These are phyloP conservation scores for Neodiprion pinetum DNA, from an alignment of 1,140 invertebrate genomes.

Conservation along the genomic window DNA sequence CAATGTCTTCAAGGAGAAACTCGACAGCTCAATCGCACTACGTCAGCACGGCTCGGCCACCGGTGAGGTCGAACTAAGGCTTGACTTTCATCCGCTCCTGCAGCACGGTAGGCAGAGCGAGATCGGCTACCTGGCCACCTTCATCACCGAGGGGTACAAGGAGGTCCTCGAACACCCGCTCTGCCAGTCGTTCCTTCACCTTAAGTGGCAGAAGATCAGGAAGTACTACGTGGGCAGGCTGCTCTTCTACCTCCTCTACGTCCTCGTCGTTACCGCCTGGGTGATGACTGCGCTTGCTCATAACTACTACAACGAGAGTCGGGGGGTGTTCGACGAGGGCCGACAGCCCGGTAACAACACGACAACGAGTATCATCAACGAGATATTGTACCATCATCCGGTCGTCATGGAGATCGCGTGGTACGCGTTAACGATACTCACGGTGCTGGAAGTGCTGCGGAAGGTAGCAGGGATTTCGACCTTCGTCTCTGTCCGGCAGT, in stretches of 20 bases:
- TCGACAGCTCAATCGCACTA: conserved; percentile 79
- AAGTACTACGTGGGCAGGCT: conserved; percentile 83
- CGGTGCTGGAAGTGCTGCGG: conserved; percentile 76
- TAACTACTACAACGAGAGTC: conserved; percentile 76
- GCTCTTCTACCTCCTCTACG: conserved; percentile 81
- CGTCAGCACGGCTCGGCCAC: conserved; percentile 80
- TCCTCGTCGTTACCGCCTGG: conserved; percentile 78
- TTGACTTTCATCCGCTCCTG: conserved; percentile 80
- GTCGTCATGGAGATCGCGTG: conserved; percentile 79
- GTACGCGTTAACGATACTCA: conserved; percentile 77
- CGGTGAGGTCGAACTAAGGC: conserved; percentile 79
- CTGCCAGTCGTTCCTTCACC: conserved; percentile 81
- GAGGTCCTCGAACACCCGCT: conserved; percentile 83
- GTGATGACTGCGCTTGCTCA: conserved; percentile 79
- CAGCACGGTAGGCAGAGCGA: conserved; percentile 81
- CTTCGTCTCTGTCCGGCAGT: conserved; percentile 77
- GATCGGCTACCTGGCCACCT: conserved; percentile 81
- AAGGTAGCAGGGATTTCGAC: conserved; percentile 80
- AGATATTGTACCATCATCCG: conserved; percentile 74
- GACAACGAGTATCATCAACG: conserved; percentile 76
- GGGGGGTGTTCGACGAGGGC: conserved; percentile 37
- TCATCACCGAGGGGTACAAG: conserved; percentile 84
- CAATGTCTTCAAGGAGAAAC: conserved; percentile 76
- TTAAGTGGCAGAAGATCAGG: conserved; percentile 90
- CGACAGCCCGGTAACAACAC: conserved; percentile 25